These are phyloP conservation scores for Danio jaintianensis DNA, from an alignment of 2,797 vertebrate species.

Conservation along the genomic window DNA sequence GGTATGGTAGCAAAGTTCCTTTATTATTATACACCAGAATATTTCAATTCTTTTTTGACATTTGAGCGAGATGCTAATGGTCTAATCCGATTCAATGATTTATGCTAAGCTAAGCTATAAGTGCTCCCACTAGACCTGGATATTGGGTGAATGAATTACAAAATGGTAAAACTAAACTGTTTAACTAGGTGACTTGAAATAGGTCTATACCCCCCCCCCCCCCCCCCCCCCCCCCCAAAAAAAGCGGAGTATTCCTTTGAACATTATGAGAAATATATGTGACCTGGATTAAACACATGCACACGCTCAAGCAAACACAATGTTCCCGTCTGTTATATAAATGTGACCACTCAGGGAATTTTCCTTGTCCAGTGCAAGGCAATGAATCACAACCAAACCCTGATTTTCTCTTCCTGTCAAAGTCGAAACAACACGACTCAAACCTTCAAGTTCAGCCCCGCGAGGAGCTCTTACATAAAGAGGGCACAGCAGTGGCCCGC, in stretches of 20 bases:
- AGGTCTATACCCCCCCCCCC: no score
- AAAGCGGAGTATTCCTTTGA: neutral
- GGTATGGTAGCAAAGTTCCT: no score
- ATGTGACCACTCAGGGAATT: conserved; percentile 24
- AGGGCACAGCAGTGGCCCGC: conserved; percentile 30
- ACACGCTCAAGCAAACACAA: neutral
- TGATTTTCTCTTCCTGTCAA: conserved; percentile 20
- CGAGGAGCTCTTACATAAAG: conserved; percentile 69
- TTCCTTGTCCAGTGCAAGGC: conserved; percentile 21
- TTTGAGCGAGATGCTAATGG: no score
- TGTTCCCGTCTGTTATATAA: conserved; percentile 31
- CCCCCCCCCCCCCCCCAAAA: no score
- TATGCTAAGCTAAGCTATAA: no score
- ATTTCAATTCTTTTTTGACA: no score
- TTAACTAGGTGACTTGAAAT: no score
- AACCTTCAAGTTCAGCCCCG: conserved; percentile 37
- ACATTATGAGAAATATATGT: neutral
- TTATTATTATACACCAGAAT: no score
- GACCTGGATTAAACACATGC: conserved; percentile 12
- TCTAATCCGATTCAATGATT: no score
- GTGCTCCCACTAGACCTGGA: no score
- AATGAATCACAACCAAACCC: conserved; percentile 24
- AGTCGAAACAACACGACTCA: conserved; percentile 19
- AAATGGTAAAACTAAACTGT: no score
- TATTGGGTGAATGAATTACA: no score